Percentiles rank a stretch among this genome's conserved stretches.
phyloP scores from a whole-genome alignment of 2,797 vertebrate species.

The Bovichtus variegatus region DNA sequence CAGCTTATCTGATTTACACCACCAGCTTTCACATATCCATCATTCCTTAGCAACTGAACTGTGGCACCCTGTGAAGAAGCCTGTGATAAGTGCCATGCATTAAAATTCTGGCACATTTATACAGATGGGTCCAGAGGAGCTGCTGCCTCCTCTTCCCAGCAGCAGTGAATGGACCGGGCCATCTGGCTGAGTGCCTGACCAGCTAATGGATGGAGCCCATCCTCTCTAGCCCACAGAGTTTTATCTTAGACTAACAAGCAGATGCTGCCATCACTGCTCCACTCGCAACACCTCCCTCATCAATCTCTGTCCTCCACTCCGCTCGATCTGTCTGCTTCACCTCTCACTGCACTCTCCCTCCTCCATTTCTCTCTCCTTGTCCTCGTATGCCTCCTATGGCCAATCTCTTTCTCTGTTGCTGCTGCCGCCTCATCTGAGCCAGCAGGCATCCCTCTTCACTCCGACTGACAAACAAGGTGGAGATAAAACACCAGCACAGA shows the following conservation, averaged over 20 bases:
- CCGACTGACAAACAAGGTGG: slow-evolving; percentile 63
- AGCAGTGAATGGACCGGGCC: slow-evolving; percentile 45
- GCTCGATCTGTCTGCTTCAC: slow-evolving; percentile 52
- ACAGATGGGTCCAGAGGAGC: slow-evolving; percentile 54
- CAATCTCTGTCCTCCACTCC: slow-evolving; percentile 56
- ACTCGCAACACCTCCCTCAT: slow-evolving; percentile 54
- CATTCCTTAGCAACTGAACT: slow-evolving; percentile 32
- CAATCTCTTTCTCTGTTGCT: slow-evolving; percentile 24
- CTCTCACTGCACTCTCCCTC: slow-evolving; percentile 42
- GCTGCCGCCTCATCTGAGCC: slow-evolving; percentile 42
- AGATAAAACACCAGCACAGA: slow-evolving; percentile 28
- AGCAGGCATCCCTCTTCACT: slow-evolving; percentile 50
- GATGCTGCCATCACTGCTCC: slow-evolving; percentile 62
- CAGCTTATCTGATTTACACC: slow-evolving; percentile 17
- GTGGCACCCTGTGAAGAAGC: slow-evolving; percentile 43
- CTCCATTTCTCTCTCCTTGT: slow-evolving; percentile 31
- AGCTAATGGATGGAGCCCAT: slow-evolving; percentile 73
- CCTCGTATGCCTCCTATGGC: slow-evolving; percentile 58
- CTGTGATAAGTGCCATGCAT: slow-evolving; percentile 54
- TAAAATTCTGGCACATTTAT: slow-evolving; percentile 62
- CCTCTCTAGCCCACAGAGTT: slow-evolving; percentile 66
- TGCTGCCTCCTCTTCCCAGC: slow-evolving; percentile 49
- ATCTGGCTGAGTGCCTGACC: slow-evolving; percentile 63
- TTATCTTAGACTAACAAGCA: slow-evolving; percentile 79
- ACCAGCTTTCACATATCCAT: slow-evolving; percentile 39